Evolutionary conservation across 2,888 invertebrate species (phyloP).

Genomic region (Eupithecia tripunctaria): DNA sequence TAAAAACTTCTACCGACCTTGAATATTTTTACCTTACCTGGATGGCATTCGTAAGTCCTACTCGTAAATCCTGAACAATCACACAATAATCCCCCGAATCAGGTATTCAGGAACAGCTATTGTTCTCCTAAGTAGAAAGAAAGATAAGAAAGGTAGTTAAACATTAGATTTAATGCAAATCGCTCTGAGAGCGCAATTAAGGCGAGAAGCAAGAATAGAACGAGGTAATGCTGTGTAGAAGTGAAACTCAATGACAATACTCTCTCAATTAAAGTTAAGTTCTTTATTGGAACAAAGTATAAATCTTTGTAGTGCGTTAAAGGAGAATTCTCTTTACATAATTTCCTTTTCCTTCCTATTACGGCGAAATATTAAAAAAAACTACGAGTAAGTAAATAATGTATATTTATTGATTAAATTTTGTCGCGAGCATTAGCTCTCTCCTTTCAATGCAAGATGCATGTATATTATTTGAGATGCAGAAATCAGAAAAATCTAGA

Average conservation of each 20-base stretch:
- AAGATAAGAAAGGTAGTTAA: conserved; percentile 35
- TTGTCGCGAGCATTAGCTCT: not conserved
- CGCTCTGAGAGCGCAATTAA: conserved; percentile 42
- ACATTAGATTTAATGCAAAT: conserved; percentile 44
- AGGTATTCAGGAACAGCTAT: conserved; percentile 10
- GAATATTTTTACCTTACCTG: not conserved
- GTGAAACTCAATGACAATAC: conserved; percentile 7
- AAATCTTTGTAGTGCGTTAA: too few species aligned
- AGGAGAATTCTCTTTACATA: too few species aligned
- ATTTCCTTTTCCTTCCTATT: too few species aligned
- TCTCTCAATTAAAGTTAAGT: not conserved
- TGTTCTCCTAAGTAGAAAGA: conserved; percentile 20
- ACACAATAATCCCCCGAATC: conserved; percentile 17
- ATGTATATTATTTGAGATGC: too few species aligned
- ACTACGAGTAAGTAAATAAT: too few species aligned
- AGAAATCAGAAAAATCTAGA: too few species aligned
- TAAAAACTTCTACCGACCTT: not conserved
- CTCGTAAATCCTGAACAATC: conserved; percentile 5
- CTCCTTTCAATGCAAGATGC: not conserved
- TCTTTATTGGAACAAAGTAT: not conserved
- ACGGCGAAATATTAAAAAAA: not conserved
- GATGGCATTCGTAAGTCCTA: not conserved
- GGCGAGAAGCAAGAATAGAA: conserved; percentile 14
- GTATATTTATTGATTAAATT: too few species aligned
- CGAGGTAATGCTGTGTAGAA: not conserved